phyloP scores from a whole-genome alignment of 2,797 vertebrate genomes.

The Rhinoraja longicauda region DNA sequence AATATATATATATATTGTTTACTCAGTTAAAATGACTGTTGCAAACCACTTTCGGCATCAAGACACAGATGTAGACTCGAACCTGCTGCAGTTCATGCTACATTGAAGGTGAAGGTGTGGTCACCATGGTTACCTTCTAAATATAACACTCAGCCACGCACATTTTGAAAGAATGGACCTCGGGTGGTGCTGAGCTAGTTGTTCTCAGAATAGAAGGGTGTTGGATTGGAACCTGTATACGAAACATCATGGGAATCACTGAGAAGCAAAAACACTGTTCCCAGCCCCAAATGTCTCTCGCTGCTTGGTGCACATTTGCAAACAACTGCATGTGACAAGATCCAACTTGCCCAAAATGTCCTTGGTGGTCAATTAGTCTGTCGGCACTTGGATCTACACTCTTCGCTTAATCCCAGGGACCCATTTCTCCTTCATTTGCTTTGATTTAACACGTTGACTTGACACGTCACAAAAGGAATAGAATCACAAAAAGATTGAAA shows the following conservation, averaged over 20 bases:
- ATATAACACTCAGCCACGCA: background rate
- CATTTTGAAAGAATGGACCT: background rate
- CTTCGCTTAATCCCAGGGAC: too few relatives aligned
- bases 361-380: background rate
- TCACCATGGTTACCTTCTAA: background rate
- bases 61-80: background rate
- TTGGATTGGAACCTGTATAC: background rate
- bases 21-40: background rate
- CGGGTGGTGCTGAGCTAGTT: background rate
- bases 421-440: background rate
- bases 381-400: background rate
- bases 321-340: background rate
- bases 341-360: background rate
- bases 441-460: background rate
- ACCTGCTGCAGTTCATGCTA: background rate
- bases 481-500: background rate
- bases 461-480: background rate
- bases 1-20: too few relatives aligned
- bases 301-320: background rate
- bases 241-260: background rate
- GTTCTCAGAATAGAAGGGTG: background rate
- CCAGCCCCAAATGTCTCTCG: background rate
- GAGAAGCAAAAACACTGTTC: background rate
- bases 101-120: too few relatives aligned
- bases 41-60: background rate